phyloP scores from a whole-genome alignment of 2,113 vertebrate genomes.

The Pseudolaguvia tuberculata region DNA sequence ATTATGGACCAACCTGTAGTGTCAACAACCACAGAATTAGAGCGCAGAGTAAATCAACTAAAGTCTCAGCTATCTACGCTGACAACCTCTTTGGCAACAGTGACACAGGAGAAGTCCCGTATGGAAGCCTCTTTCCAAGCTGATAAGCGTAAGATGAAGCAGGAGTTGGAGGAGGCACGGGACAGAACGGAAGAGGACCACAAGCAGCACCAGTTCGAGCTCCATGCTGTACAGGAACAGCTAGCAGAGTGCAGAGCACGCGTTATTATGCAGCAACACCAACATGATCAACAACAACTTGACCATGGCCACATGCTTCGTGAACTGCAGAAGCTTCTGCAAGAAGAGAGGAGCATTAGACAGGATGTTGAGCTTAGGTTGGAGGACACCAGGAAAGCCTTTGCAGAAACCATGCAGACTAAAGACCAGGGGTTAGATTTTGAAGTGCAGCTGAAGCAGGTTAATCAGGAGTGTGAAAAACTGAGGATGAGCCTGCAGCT shows the following conservation, averaged over 20 bases:
- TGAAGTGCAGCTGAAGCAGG: conserved; percentile 67
- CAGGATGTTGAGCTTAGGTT: conserved; percentile 77
- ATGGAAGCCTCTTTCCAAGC: conserved; percentile 93
- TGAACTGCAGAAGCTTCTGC: conserved; percentile 85
- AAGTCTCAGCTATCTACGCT: conserved; percentile 82
- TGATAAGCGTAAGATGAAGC: conserved; percentile 84
- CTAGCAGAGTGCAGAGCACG: conserved; percentile 80
- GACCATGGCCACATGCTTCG: conserved; percentile 86
- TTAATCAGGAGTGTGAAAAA: conserved; percentile 70
- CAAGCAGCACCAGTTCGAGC: conserved; percentile 63
- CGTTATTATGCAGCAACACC: conserved; percentile 84
- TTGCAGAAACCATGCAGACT: conserved; percentile 58
- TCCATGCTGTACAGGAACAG: conserved; percentile 71
- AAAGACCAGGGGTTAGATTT: conserved; percentile 66
- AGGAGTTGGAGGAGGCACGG: conserved; percentile 77
- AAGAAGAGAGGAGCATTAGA: conserved; percentile 72
- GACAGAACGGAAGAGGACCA: conserved; percentile 57
- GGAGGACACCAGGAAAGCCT: conserved; percentile 69
- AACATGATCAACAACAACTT: conserved; percentile 81
- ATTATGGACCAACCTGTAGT: conserved; percentile 26
- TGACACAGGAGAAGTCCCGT: conserved; percentile 90
- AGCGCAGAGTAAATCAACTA: conserved; percentile 71
- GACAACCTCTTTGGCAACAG: conserved; percentile 81
- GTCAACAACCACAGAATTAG: conserved; percentile 52
- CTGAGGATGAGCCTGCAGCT: conserved; percentile 68